Evolutionary conservation across 2,113 vertebrate genomes (phyloP).

Genomic region (Murina feae): DNA sequence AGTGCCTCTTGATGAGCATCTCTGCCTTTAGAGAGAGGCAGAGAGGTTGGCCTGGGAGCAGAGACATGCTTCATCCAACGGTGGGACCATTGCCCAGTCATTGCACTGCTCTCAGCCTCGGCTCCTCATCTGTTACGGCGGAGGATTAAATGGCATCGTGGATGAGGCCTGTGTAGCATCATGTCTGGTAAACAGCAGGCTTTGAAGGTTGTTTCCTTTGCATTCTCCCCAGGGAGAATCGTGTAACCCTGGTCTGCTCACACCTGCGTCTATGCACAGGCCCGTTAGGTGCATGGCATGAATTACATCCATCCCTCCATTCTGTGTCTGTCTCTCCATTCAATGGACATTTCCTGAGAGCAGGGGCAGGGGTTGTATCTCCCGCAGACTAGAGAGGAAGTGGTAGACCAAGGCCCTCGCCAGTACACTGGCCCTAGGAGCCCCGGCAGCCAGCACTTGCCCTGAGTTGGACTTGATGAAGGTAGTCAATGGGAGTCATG

Average conservation of each 20-base stretch:
- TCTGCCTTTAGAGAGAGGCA: neutral
- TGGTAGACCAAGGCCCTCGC: neutral
- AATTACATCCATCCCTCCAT: neutral
- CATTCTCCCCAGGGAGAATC: neutral
- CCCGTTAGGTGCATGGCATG: too few relatives aligned
- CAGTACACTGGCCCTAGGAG: neutral
- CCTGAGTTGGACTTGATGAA: neutral
- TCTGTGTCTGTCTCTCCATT: neutral
- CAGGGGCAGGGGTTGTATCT: neutral
- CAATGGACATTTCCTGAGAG: neutral
- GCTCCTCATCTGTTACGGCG: neutral
- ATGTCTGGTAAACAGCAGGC: neutral
- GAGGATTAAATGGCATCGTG: neutral
- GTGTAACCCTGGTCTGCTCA: neutral
- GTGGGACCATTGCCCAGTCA: neutral
- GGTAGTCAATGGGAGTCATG: neutral
- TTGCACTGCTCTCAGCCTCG: neutral
- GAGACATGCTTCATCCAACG: neutral
- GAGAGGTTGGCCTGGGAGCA: neutral
- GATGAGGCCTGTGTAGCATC: neutral
- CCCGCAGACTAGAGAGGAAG: neutral
- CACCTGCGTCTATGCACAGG: neutral
- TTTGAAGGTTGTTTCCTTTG: neutral
- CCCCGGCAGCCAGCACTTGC: neutral
- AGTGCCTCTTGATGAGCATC: fast-evolving